A percentile compares a stretch with the other conserved stretches of the same genome.
Evolutionary conservation across 2,113 vertebrate species (phyloP).

Genomic region (Eulemur macaco): DNA sequence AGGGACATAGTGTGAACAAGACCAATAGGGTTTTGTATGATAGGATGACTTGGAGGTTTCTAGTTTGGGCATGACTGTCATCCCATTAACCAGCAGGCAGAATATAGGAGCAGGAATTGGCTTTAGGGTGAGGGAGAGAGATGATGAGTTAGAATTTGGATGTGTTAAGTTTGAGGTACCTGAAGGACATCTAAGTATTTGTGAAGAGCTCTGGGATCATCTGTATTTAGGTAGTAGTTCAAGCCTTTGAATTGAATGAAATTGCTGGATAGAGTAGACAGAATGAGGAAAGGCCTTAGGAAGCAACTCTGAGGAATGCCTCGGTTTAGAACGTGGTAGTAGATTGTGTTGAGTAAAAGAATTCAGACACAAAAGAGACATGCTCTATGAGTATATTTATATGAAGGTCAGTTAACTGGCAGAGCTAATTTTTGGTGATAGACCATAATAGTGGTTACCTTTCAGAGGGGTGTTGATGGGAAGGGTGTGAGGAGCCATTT

Average conservation of each 20-base stretch:
- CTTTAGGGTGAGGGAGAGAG: not conserved
- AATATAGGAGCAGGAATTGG: not conserved
- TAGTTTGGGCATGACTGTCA: not conserved
- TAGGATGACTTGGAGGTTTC: not conserved
- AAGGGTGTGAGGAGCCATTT: not conserved
- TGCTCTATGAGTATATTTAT: not conserved
- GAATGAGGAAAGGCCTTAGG: not conserved
- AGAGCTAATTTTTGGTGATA: not conserved
- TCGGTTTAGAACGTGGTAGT: not conserved
- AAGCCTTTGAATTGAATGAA: not conserved
- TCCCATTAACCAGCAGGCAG: not conserved
- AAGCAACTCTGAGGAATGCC: not conserved
- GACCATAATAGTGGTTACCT: not conserved
- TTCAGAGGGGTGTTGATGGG: not conserved
- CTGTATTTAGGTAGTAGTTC: not conserved
- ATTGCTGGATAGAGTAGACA: not conserved
- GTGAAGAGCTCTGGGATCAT: not conserved
- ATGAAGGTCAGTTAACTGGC: not conserved
- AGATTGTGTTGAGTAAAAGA: not conserved
- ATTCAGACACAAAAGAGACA: not conserved
- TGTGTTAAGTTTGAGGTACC: not conserved
- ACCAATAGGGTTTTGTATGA: not conserved
- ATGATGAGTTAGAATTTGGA: not conserved
- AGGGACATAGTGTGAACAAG: not conserved
- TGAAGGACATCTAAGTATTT: not conserved